Evolutionary conservation across 2,888 invertebrate genomes (phyloP).

Genomic region (Silvanus unidentatus): DNA sequence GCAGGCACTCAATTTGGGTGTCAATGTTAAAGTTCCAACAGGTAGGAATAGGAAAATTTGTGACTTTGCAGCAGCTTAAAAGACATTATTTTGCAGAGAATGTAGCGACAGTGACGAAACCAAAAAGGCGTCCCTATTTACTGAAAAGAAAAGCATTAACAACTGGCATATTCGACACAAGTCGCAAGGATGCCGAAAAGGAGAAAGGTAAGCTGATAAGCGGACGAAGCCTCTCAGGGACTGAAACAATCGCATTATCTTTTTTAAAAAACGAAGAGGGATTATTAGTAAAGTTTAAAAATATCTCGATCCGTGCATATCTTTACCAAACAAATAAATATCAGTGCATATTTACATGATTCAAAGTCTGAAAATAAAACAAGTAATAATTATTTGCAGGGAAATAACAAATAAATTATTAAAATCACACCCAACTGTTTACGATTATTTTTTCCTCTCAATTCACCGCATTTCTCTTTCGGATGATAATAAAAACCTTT

Average conservation of each 20-base stretch:
- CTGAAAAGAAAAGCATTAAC: slow-evolving; percentile 85
- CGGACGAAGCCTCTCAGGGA: neutral
- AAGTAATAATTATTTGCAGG: too few species aligned
- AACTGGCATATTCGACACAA: slow-evolving; percentile 78
- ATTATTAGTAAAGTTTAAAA: too few species aligned
- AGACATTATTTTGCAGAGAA: slow-evolving; percentile 41
- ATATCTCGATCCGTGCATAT: too few species aligned
- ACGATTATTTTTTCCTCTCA: too few species aligned
- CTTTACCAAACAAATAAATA: too few species aligned
- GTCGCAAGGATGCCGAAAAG: slow-evolving; percentile 60
- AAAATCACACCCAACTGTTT: too few species aligned
- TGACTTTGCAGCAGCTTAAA: too few species aligned
- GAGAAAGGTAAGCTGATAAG: slow-evolving; percentile 48
- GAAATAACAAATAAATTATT: too few species aligned
- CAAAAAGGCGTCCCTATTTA: slow-evolving; percentile 72
- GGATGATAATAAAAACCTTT: too few species aligned
- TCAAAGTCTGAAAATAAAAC: too few species aligned
- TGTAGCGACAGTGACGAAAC: slow-evolving; percentile 53
- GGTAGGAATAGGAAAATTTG: slow-evolving; percentile 51
- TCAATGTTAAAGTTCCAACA: slow-evolving; percentile 72
- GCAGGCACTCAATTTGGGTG: slow-evolving; percentile 79
- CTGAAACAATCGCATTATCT: neutral
- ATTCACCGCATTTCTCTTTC: too few species aligned
- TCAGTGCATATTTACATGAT: too few species aligned
- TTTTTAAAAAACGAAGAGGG: neutral